A percentile compares a stretch with the other conserved stretches of the same genome.
These are phyloP conservation scores for Lottia gigantea DNA, from an alignment of 2,888 invertebrate genomes.

Conservation along the genomic window DNA sequence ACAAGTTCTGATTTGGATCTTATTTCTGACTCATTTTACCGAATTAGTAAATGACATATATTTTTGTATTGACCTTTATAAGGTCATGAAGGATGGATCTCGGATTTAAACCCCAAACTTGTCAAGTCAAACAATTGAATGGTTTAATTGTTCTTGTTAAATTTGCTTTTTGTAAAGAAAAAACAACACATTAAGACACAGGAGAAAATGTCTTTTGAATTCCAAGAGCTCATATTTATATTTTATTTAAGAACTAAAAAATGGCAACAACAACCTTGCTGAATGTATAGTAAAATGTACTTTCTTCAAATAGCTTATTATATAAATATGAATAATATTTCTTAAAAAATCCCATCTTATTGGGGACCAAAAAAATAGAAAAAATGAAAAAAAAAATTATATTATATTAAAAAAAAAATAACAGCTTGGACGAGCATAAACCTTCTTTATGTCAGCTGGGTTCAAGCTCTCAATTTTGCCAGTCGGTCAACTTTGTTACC, in stretches of 20 bases:
- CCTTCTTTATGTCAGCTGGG: conserved; percentile 10
- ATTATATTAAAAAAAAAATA: not conserved
- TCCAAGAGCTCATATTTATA: not conserved
- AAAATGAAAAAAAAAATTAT: conserved; percentile 16
- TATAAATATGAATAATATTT: not conserved
- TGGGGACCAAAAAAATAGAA: conserved; percentile 20
- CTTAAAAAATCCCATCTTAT: not conserved
- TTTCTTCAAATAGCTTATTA: not conserved
- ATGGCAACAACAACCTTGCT: conserved; percentile 2
- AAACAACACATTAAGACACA: conserved; percentile 1
- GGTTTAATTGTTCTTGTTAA: not conserved
- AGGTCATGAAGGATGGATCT: not conserved
- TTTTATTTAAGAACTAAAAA: too few species aligned
- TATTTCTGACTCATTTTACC: too few species aligned
- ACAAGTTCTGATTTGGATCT: too few species aligned
- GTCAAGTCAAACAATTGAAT: not conserved
- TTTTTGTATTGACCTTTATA: too few species aligned
- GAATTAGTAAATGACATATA: too few species aligned
- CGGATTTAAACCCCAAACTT: conserved; percentile 1
- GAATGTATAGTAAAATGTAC: conserved; percentile 3
- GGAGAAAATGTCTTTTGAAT: not conserved
- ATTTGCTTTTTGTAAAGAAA: conserved; percentile 1
- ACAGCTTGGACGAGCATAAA: conserved; percentile 20
- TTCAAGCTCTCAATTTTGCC: conserved; percentile 21
- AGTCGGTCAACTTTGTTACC: conserved; percentile 7